Evolutionary conservation across 2,113 vertebrate genomes (phyloP).

Genomic region (Haemorhous mexicanus): DNA sequence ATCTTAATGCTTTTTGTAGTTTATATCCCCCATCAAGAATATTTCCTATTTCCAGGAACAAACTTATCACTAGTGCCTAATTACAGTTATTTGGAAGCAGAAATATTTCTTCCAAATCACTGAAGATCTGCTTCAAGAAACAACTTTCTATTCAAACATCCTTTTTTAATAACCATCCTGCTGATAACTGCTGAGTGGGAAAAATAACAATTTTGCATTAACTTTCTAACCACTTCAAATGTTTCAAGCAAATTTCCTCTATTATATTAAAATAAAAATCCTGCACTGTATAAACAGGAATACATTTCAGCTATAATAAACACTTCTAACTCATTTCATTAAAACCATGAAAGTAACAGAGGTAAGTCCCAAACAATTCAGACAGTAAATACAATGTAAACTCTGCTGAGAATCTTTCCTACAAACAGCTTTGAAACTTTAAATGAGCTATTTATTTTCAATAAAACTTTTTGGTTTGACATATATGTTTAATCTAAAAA

Average conservation of each 20-base stretch:
- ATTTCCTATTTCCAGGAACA: not conserved
- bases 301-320: not conserved
- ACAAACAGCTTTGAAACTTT: not conserved
- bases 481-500: not conserved
- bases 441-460: not conserved
- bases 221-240: not conserved
- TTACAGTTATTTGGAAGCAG: not conserved
- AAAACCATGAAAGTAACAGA: not conserved
- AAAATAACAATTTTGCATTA: not conserved
- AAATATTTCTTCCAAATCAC: conserved; percentile 10
- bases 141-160: not conserved
- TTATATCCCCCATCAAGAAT: not conserved
- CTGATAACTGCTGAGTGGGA: not conserved
- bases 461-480: not conserved
- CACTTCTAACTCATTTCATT: not conserved
- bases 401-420: not conserved
- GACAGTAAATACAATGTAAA: not conserved
- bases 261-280: not conserved
- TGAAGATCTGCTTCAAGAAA: not conserved
- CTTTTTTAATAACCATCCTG: not conserved
- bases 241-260: not conserved
- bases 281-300: not conserved
- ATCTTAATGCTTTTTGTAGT: not conserved
- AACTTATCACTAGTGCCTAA: not conserved
- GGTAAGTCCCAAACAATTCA: not conserved